A percentile compares a stretch with the other conserved stretches of the same genome.
phyloP scores from a whole-genome alignment of 23 tunicate genomes.

The Styela clava region DNA sequence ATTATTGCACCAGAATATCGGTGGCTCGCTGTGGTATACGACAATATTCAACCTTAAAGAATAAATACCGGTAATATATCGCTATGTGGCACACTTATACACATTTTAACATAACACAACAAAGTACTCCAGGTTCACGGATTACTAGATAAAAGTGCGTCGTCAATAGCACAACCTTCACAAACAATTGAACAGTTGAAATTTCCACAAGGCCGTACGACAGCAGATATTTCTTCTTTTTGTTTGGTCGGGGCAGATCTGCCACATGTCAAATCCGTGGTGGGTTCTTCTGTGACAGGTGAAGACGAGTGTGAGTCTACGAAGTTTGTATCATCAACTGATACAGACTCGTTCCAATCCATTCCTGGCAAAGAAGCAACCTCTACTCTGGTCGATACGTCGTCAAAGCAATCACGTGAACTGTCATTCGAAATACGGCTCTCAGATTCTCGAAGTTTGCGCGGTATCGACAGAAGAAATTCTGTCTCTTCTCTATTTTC shows the following conservation, averaged over 20 bases:
- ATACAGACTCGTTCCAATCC: not conserved
- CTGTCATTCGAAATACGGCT: not conserved
- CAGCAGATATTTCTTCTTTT: too few species aligned
- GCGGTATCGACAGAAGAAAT: slow-evolving; percentile 12
- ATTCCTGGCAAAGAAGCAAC: not conserved
- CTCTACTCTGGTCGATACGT: not conserved
- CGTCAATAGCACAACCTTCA: not conserved
- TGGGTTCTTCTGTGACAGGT: not conserved
- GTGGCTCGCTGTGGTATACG: too few species aligned
- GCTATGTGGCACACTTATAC: too few species aligned
- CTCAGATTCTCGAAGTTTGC: not conserved
- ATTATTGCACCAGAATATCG: too few species aligned
- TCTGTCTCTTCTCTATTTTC: slow-evolving; percentile 3
- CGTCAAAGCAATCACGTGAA: not conserved
- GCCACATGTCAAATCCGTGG: not conserved
- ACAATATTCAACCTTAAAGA: too few species aligned
- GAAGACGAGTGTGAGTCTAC: not conserved
- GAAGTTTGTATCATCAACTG: not conserved
- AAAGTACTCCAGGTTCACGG: too few species aligned
- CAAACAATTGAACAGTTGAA: slow-evolving; percentile 11
- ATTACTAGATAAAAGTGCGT: not conserved
- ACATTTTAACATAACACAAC: too few species aligned
- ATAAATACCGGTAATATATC: too few species aligned
- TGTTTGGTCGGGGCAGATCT: not conserved
- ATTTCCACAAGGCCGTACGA: not conserved